Percentiles rank a stretch among this genome's conserved stretches.
Conservation (phyloP, 2,888 invertebrate genomes). For the Incurvaria masculella region DNA sequence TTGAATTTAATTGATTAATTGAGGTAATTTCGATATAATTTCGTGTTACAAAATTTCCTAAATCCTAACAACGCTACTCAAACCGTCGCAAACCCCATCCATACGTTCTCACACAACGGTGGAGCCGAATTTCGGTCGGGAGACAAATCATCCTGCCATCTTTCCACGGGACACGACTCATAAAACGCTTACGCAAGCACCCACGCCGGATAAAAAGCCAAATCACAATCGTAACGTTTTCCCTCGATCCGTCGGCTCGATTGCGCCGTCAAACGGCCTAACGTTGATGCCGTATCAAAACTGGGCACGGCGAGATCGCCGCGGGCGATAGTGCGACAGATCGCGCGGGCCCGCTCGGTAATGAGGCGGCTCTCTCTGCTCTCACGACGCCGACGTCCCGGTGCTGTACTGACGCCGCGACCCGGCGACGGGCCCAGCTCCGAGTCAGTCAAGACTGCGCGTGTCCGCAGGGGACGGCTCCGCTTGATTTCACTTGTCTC, state of each 20-base stretch:
- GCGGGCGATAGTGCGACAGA: background rate
- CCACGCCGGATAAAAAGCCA: background rate
- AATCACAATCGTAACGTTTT: background rate
- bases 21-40: no score
- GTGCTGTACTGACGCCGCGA: background rate
- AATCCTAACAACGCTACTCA: no score
- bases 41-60: no score
- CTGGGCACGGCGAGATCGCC: background rate
- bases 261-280: background rate
- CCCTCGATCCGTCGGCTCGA: background rate
- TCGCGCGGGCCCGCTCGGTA: background rate
- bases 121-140: no score
- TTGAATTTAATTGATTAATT: no score
- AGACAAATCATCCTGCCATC: no score
- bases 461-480: no score
- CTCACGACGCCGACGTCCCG: background rate
- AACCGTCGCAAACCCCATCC: no score
- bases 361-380: background rate
- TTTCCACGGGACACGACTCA: background rate
- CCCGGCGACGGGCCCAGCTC: no score
- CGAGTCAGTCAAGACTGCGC: no score
- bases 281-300: background rate
- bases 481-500: no score
- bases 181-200: background rate
- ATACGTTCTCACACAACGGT: no score